Percentiles rank a stretch among this genome's conserved stretches.
phyloP scores from a whole-genome alignment of 1,140 invertebrate species.

The Lineus longissimus region DNA sequence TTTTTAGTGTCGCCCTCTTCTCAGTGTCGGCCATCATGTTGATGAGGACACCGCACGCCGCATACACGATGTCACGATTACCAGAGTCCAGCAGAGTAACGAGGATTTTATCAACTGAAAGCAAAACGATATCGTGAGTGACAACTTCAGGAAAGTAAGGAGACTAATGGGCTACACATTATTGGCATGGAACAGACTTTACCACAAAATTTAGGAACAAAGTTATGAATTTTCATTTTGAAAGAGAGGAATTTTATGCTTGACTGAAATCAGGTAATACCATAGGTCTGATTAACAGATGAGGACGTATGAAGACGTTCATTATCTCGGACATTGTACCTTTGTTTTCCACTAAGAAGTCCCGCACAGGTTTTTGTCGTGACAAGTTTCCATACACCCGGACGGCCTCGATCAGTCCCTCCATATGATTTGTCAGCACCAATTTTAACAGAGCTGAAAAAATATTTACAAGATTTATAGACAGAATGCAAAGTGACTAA shows the following conservation, averaged over 20 bases:
- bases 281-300: no score
- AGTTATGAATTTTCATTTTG: no score
- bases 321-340: no score
- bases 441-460: constrained; percentile 52
- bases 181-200: no score
- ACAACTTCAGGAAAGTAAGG: no score
- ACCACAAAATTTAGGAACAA: no score
- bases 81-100: constrained; percentile 58
- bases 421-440: constrained; percentile 56
- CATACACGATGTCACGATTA: constrained; percentile 60
- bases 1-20: constrained; percentile 57
- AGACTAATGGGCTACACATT: no score
- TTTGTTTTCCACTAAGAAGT: constrained; percentile 57
- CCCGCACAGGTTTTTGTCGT: constrained; percentile 60
- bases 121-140: constrained; percentile 9
- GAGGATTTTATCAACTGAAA: constrained; percentile 58
- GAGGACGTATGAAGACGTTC: no score
- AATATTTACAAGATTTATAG: no score
- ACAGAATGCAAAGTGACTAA: constrained; percentile 12
- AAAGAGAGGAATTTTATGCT: no score
- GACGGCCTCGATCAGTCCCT: constrained; percentile 62
- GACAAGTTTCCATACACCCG: constrained; percentile 67
- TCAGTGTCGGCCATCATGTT: constrained; percentile 67
- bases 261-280: not conserved
- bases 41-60: constrained; percentile 65